Evolutionary conservation across 1,140 invertebrate genomes (phyloP).

Genomic region (Drosophila obscura): DNA sequence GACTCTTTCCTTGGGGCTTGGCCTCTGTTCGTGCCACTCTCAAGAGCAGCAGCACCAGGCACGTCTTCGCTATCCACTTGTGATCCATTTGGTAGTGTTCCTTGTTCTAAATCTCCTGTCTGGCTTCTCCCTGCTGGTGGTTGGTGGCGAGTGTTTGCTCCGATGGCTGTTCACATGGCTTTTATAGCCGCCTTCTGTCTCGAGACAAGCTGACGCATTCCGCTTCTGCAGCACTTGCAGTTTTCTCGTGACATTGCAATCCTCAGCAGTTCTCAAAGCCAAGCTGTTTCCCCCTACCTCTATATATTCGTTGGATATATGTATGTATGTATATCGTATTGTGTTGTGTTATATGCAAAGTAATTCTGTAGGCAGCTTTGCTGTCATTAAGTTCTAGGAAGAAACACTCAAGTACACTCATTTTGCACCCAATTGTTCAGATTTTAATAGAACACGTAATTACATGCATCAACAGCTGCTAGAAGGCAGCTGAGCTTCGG

Average conservation of each 20-base stretch:
- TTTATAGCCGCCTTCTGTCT: conserved; percentile 51
- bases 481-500: too few species aligned
- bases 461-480: too few species aligned
- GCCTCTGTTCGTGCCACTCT: conserved; percentile 18
- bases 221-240: conserved; percentile 62
- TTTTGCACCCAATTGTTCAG: too few species aligned
- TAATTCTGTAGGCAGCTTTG: too few species aligned
- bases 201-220: conserved; percentile 44
- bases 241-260: conserved; percentile 73
- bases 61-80: conserved; percentile 2
- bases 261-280: conserved; percentile 61
- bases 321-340: background rate
- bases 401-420: too few species aligned
- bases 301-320: background rate
- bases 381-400: too few species aligned
- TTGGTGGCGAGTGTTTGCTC: conserved; percentile 30
- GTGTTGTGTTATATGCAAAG: background rate
- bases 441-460: too few species aligned
- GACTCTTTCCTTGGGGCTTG: conserved; percentile 10
- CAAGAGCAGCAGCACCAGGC: conserved; percentile 26
- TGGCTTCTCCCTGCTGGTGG: background rate
- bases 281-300: conserved; percentile 8
- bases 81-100: conserved; percentile 33
- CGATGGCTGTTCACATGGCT: conserved; percentile 28
- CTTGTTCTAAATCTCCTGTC: background rate